Evolutionary conservation across 2,888 invertebrate genomes (phyloP), one percentile per base, ranked within the genome.

Genomic region (Eilema sororculum): DNA sequence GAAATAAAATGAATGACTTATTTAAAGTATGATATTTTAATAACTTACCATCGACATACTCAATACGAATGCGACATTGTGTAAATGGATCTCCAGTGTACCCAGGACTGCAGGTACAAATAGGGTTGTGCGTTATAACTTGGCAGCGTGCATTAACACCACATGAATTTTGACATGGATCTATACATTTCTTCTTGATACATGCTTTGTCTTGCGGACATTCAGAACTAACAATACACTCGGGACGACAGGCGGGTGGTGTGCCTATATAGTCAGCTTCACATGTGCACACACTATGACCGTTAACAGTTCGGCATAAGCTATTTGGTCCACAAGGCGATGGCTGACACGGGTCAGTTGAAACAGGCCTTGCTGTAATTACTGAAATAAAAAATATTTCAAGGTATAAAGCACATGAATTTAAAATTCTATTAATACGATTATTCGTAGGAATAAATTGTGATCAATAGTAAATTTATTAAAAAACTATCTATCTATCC

Each of bases 271-370:
- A 98, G 80, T 96, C 96, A 66, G 93, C 91, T 85, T 97, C 97
- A 86, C 98, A 98, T 68, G 98, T 97, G 86, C 98, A 98, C 9
- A 98, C 97, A 66, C 97, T 97, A 86, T 97, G 97, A 28, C 97
- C 97, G 86, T 98, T 97, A 63, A 97, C 93, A 73, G 96, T 97
- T 57, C 97, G 96, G 87, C 98, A 98, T 79, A 97, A 96, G 87
- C 98, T 98, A 89, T 97, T 97, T 0, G 97, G 97, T 69, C 98
- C 98, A 84, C 98, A 98, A n/a, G 98, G 98, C 28, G 97, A 97
- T 66, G 98, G 98, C 81, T 96, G 94, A 84, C 98, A 98, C 25
- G 97, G 97, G 86, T 97, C 84, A 63, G 82, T 94, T 78, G 90
- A 87, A 46, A 80, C 74, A 28, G 84, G 76, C 68, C 81, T 83